Evolutionary conservation across 2,888 invertebrate species (phyloP), one percentile per base, ranked within the genome.

Genomic region (Ophioninae sp.): DNA sequence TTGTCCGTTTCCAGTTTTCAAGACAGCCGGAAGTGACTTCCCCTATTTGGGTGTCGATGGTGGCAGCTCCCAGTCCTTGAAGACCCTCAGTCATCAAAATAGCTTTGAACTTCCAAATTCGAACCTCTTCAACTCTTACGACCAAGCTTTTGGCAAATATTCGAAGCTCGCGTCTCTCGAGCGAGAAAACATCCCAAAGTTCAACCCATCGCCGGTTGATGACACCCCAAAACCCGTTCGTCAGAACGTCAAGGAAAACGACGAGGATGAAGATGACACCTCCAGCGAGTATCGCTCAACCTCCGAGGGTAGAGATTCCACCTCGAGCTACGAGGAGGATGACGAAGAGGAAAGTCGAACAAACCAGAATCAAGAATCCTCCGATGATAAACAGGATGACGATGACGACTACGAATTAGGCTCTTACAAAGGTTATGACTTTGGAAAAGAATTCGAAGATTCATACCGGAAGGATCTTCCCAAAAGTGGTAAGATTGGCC

Each of bases 141-240:
- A 90, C 75, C 87, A 87, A 56, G 89, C 86, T 81, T 91, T 92
- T 68, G 89, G 89, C 23, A 91, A 89, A 74, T 86, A 88, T 79
- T 87, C 88, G 0, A 88, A 86, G 57, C 81, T 84, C 0, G 79
- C 75, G 7, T 68, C 81, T 0, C 64, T 64, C n/a, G 80, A 83
- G 10, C 30, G 70, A 8, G 62, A 21, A 7, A 50, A 2, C 3
- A 39, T 7, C 10, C 69, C 17, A 7, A 82, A 69, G 20, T 65
- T 50, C 13, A 37, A 13, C 10, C 21, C 68, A 5, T 59, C 69
- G 0, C 6, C 20, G 2, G 21, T 67, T 17, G 62, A 80, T 17
- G 61, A 65, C 0, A 50, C 39, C 6, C n/a, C 37, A 8, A 83
- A 85, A 57, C 79, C 81, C 59, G 82, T 79, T 6, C 73, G 80